Base-by-base conservation (phyloP, 2,797 vertebrate species). In the Buphagus erythrorhynchus region DNA sequence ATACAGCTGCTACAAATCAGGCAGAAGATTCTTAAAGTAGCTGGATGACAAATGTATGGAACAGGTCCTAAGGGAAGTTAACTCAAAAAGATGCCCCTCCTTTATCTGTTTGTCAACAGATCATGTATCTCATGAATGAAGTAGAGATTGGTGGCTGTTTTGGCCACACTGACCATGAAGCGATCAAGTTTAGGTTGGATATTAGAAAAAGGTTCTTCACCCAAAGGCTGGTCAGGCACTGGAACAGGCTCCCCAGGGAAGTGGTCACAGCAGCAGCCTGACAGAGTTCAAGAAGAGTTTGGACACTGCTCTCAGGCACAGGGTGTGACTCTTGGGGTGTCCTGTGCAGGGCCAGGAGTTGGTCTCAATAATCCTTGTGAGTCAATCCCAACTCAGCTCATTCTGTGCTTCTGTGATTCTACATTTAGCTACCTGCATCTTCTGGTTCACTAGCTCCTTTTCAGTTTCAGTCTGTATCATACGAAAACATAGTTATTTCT, bases 111-210 rank as follows among this genome's bases (percentile, higher is more conserved):
- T 62, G 12, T 45, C 48, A 62, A 54, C 28, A 71, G 46, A 45
- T n/a, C n/a, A 18, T n/a, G 22, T 28, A 38, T 54, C 33, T 54
- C 28, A n/a, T 22, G 3, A 38, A 22, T 26, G 20, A 59, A 59
- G 31, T 14, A 40, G 18, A 54, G 40, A 46, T 38, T 38, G 33
- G 24, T 54, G 24, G 40, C 33, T n/a, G 5, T 54, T 72, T 71
- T n/a, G n/a, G 22, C 57, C 38, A 54, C 28, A 45, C 33, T 33
- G 48, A 62, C 10, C 28, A 38, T 0, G 0, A 45, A 38, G 24
- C 0, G 0, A 45, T 72, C 0, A 1, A 82, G 38, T 45, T 43
- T 45, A 59, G 8, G 10, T 2, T 59, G 15, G 5, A 19, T 67
- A 16, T 28, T 22, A 59, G 22, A 2, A 51, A 58, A 59, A 58